Evolutionary conservation across 2,113 vertebrate genomes (phyloP), one percentile per base, ranked within the genome.

Genomic region (Cacatua alba): DNA sequence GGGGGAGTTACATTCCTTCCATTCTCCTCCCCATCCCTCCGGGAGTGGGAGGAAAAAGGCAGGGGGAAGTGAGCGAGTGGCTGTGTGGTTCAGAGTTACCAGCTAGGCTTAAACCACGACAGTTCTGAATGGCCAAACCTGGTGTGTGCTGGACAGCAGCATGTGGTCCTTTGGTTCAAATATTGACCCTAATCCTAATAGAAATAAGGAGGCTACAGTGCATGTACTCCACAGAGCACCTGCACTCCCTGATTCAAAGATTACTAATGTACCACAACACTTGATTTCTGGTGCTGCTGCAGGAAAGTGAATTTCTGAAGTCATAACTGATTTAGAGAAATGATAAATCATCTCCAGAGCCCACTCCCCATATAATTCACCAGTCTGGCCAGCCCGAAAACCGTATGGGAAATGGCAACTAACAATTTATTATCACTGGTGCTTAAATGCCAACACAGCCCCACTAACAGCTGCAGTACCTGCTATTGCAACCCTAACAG

Each of bases 141-240:
- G 33, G 70, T 0, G 0, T 41, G 35, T 1, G 1, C 44, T 6
- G 25, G 35, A 13, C 0, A 0, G 57, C 11, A 9, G 37, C 8
- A 5, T 35, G 44, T 46, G 33, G 17, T 46, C 43, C 43, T 70
- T 52, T 18, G 21, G 11, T 10, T 71, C 49, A 39, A n/a, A 29
- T 39, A 49, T 3, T 20, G 23, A 17, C 51, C 44, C 55, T 31
- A 69, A 69, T 35, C 25, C 39, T 35, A 43, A 39, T 6, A 57
- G 48, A 69, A 55, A 63, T 8, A 49, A 41, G 55, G 18, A 31
- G 23, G 23, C 28, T 57, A 21, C 53, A 69, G 35, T 1, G 21
- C 0, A 0, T 24, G 41, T 43, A 28, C 21, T 6, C 31, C 0
- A 0, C 18, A 18, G 17, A 81, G 39, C 21, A 41, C 21, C 10